Evolutionary conservation across 2,113 vertebrate genomes (phyloP), one percentile per base, ranked within the genome.

Genomic region (Ivindomyrus marchei): DNA sequence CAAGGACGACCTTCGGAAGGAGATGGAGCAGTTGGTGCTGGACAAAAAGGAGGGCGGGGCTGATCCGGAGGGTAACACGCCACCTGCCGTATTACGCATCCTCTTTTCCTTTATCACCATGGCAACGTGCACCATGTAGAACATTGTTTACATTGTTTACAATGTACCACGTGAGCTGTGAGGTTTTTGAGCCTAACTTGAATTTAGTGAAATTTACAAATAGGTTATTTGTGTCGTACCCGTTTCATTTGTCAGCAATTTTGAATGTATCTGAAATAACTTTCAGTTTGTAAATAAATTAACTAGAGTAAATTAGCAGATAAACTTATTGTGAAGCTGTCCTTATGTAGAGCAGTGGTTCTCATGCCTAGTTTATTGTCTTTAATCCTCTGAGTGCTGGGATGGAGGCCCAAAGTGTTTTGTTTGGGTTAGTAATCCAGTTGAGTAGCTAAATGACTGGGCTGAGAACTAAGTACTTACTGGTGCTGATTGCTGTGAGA

Each of bases 11-110:
- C 94, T 99, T 92, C 97, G 97, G 92, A 99, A 99, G 91, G 98
- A 98, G 94, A 99, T 99, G 97, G 96, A 99, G 93, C 98, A 99
- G 91, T 96, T 99, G 91, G 98, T 98, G 88, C 95, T 99, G 91
- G 97, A 98, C 90, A 97, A 97, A 95, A 98, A 98, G 92, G 96
- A 95, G 45, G 95, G 96, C 42, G 66, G 42, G 53, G 89, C 95
- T 3, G 70, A 86, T 21, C 91, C 93, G 8, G 97, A 98, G 90
- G 97, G 98, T 99, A 92, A 91, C 94, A 19, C 13, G 7, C 17
- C 85, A 53, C n/a, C 47, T 36, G 31, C 27, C 85, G 9, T 11
- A 13, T 15, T 53, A 3, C 50, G 27, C 50, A 36, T 56, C 27
- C 27, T 31, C 49, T 7, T 10, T 5, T 87, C 2, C 50, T 56